phyloP scores from a whole-genome alignment of 2,797 vertebrate species.

The Chromobotia macracanthus region DNA sequence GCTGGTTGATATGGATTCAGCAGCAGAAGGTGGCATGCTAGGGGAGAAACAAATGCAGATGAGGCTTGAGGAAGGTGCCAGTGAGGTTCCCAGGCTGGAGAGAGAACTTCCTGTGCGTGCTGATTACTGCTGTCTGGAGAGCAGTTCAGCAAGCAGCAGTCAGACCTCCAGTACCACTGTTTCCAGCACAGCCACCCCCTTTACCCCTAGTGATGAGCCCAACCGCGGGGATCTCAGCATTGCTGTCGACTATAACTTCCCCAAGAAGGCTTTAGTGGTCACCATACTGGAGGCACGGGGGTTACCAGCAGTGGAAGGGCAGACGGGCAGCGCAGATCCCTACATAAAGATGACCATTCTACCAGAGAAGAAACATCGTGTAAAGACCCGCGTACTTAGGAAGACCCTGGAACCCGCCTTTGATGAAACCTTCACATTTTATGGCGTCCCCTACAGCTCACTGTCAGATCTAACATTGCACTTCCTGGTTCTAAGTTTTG shows the following conservation, averaged over 20 bases:
- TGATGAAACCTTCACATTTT: constrained; percentile 98
- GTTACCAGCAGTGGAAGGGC: constrained; percentile 89
- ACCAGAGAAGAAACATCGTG: constrained; percentile 93
- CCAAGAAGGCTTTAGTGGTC: constrained; percentile 94
- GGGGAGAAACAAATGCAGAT: constrained; percentile 72
- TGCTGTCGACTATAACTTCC: constrained; percentile 96
- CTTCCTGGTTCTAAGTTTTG: constrained; percentile 95
- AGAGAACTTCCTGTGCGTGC: constrained; percentile 82
- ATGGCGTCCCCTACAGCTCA: constrained; percentile 92
- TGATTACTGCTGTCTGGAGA: constrained; percentile 85
- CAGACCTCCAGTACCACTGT: constrained; percentile 75
- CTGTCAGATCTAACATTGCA: constrained; percentile 92
- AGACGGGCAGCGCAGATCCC: constrained; percentile 88
- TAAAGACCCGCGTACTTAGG: constrained; percentile 94
- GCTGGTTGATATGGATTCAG: constrained; percentile 75
- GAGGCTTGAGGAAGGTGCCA: constrained; percentile 67
- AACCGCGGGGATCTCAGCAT: constrained; percentile 85
- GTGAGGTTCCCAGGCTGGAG: constrained; percentile 57
- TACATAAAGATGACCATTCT: constrained; percentile 98
- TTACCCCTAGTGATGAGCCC: constrained; percentile 82
- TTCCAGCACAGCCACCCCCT: constrained; percentile 85
- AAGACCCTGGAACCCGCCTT: constrained; percentile 93
- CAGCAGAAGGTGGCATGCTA: constrained; percentile 73
- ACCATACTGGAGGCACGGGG: constrained; percentile 90
- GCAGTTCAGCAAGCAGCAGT: constrained; percentile 80